A percentile compares a stretch with the other conserved stretches of the same genome.
phyloP scores from a whole-genome alignment of 2,888 invertebrate species.

The Caenorhabditis macrosperma region DNA sequence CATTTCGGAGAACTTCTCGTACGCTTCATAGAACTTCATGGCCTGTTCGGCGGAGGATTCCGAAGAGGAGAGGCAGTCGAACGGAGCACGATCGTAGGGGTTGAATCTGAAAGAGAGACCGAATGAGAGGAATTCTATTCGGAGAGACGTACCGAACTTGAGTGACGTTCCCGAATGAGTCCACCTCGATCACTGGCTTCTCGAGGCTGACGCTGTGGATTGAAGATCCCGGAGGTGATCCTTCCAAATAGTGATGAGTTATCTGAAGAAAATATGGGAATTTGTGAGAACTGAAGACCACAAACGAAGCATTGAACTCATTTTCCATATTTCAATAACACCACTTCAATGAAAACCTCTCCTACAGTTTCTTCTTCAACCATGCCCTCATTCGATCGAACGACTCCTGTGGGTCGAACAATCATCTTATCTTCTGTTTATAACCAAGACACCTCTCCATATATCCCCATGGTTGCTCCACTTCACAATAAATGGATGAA shows the following conservation, averaged over 20 bases:
- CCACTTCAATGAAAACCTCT: no score
- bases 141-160: constrained; percentile 79
- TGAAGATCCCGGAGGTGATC: constrained; percentile 40
- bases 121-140: background rate
- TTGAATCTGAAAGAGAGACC: constrained; percentile 84
- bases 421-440: no score
- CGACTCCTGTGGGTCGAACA: no score
- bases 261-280: no score
- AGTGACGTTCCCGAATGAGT: constrained; percentile 51
- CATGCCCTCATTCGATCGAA: no score
- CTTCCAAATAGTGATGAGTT: constrained; percentile 72
- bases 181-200: constrained; percentile 64
- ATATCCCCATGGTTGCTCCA: no score
- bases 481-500: no score
- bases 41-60: constrained; percentile 53
- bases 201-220: constrained; percentile 50
- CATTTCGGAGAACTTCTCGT: constrained; percentile 71
- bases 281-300: no score
- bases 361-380: no score
- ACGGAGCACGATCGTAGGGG: constrained; percentile 86
- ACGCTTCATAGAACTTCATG: constrained; percentile 75
- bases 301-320: no score
- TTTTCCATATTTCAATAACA: no score
- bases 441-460: no score
- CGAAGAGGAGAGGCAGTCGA: constrained; percentile 77